Base-by-base conservation (phyloP, 2,113 vertebrate species). In the Rhynchomys soricoides region DNA sequence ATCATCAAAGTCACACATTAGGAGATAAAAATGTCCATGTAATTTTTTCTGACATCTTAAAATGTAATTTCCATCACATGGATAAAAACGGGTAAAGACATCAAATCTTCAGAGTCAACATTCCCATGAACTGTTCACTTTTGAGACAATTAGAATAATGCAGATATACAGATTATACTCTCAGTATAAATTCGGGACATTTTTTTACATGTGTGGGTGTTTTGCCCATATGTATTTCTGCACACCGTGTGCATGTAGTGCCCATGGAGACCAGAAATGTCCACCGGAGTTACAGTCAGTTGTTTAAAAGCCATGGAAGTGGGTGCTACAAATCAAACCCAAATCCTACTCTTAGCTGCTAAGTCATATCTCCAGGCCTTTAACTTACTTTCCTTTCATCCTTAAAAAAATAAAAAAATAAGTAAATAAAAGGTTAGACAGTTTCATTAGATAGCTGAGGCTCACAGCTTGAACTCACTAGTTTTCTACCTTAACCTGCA, bases 101-200 rank as follows among this genome's bases (percentile, higher is more conserved):
- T 34, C 50, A 89, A 93, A 94, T 82, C 31, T 79, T n/a, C 52
- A 64, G 82, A 85, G 0, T 0, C 22, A 21, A 31, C n/a, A 9
- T n/a, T 87, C 50, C 50, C 24, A 34, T 75, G 29, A 92, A 40
- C 73, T 64, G 24, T 70, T 91, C 83, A 75, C 37, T 90, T 71
- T 90, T 62, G 89, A 90, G 82, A 74, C 48, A 90, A 73, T 86
- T 89, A 90, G 1, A 94, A 17, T 55, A 88, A 94, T n/a, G 31
- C 11, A 77, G 43, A 43, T 31, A 34, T 16, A 13, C 64, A 2
- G 40, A 45, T 79, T 74, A 52, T 66, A 24, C 19, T 78, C 37
- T 26, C 57, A 71, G 24, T 57, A 17, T 40, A 73, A 55, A 70
- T 57, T 11, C 19, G 13, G 29, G 57, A 16, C 57, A n/a, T 73